Evolutionary conservation across 2,797 vertebrate genomes (phyloP), one percentile per base, ranked within the genome.

Genomic region (Choloepus didactylus): DNA sequence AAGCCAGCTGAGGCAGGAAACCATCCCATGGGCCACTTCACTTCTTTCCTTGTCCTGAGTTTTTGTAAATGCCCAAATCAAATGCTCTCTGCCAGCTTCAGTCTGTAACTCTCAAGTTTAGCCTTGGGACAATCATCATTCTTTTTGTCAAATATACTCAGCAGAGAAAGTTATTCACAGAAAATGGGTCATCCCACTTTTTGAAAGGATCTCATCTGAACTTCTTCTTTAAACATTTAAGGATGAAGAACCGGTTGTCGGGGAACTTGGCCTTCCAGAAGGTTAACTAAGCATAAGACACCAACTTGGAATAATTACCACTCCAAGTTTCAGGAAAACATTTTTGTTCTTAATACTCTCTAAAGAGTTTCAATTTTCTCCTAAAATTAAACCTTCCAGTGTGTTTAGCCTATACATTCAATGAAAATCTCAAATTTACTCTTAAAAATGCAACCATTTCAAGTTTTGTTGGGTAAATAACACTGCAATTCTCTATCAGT

Each of bases 1-100:
- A 66, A 95, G 76, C 41, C 59, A 76, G 27, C 38, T 82, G 23
- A 91, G 67, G 83, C 41, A 80, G 76, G 75, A 95, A 91, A 69
- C 25, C 16, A 25, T 59, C 29, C 56, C 83, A 12, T 6, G 15
- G 59, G 49, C 75, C 67, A 64, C 23, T 21, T 60, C 0, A 29
- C 25, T 60, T 75, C 67, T 60, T 79, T 59, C 67, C 46, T 62
- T 77, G 38, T 84, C 46, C 31, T 29, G 72, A 54, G 56, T 44
- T 84, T 86, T 81, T 51, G 21, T 66, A 29, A 87, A 49, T 49
- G 18, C 44, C 41, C 64, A 51, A 56, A 19, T 85, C 46, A 79
- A 64, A 90, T 56, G 51, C 38, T 11, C 38, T 88, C 54, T 27
- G 4, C 62, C 9, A 9, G 35, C 18, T 72, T 54, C 38, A 72